These are phyloP conservation scores for Geopemphigus sp. DNA, from an alignment of 1,140 invertebrate species.

Conservation along the genomic window DNA sequence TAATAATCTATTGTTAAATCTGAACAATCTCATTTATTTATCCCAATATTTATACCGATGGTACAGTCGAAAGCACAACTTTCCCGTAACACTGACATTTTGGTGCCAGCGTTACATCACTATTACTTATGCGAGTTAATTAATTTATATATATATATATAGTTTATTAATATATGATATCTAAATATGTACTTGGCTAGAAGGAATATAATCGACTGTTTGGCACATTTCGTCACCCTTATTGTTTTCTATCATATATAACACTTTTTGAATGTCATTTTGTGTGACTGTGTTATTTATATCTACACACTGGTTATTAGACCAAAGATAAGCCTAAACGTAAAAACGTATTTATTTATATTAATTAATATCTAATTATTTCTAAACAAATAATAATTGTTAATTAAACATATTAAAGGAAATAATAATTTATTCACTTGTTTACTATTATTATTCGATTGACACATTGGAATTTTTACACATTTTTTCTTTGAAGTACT, in stretches of 20 bases:
- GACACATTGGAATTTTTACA: constrained; percentile 56
- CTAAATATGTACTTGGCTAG: not conserved
- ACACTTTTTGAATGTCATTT: constrained; percentile 24
- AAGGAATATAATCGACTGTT: not conserved
- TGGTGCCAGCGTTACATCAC: too few species aligned
- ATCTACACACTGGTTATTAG: constrained; percentile 6
- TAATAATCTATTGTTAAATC: too few species aligned
- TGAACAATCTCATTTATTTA: too few species aligned
- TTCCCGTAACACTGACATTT: too few species aligned
- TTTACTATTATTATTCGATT: constrained; percentile 51
- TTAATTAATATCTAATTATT: too few species aligned
- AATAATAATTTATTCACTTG: not conserved
- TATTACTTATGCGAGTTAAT: too few species aligned
- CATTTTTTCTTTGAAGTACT: constrained; percentile 56
- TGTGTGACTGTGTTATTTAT: not conserved
- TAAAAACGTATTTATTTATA: not conserved
- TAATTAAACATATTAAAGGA: too few species aligned
- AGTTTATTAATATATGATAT: too few species aligned
- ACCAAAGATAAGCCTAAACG: not conserved
- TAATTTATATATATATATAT: too few species aligned
- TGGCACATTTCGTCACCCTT: not conserved
- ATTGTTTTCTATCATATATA: not conserved
- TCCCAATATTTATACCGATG: too few species aligned
- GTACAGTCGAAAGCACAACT: too few species aligned
- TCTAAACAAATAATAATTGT: too few species aligned